phyloP scores from a whole-genome alignment of 2,888 invertebrate species.

The Endomychus coccineus region DNA sequence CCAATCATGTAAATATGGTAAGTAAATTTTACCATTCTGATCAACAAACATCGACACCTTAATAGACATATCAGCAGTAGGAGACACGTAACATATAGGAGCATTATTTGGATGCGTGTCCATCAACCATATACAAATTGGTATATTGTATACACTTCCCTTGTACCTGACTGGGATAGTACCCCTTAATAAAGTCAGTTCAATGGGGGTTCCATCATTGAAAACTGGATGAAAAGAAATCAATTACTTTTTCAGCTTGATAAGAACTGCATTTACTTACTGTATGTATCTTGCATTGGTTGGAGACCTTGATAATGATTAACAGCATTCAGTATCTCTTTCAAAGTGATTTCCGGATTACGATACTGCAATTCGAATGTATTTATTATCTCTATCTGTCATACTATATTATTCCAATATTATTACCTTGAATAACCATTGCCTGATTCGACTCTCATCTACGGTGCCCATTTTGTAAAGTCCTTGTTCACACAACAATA shows the following conservation, averaged over 20 bases:
- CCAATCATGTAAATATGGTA: slow-evolving; percentile 97
- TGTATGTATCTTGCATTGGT: slow-evolving; percentile 60
- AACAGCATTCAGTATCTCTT: slow-evolving; percentile 60
- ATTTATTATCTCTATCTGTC: slow-evolving; percentile 9
- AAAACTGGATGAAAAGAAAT: slow-evolving; percentile 55
- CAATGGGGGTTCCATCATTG: slow-evolving; percentile 76
- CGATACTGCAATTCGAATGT: slow-evolving; percentile 54
- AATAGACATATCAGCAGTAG: slow-evolving; percentile 91
- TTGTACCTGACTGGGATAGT: slow-evolving; percentile 90
- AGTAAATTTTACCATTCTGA: slow-evolving; percentile 88
- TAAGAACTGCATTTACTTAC: slow-evolving; percentile 49
- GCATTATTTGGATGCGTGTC: slow-evolving; percentile 96
- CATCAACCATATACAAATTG: slow-evolving; percentile 92
- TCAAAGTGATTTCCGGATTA: slow-evolving; percentile 57
- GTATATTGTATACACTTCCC: slow-evolving; percentile 88
- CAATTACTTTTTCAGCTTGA: too few species aligned
- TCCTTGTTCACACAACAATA: too few species aligned
- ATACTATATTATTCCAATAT: neutral
- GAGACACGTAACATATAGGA: slow-evolving; percentile 90
- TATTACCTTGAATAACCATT: slow-evolving; percentile 31
- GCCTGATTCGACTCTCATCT: slow-evolving; percentile 48
- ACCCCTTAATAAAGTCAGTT: slow-evolving; percentile 77
- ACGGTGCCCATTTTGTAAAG: slow-evolving; percentile 26
- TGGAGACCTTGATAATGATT: slow-evolving; percentile 58
- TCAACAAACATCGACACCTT: slow-evolving; percentile 93